Conservation (phyloP, 1,140 invertebrate genomes). For the Paraescarpia echinospica region DNA sequence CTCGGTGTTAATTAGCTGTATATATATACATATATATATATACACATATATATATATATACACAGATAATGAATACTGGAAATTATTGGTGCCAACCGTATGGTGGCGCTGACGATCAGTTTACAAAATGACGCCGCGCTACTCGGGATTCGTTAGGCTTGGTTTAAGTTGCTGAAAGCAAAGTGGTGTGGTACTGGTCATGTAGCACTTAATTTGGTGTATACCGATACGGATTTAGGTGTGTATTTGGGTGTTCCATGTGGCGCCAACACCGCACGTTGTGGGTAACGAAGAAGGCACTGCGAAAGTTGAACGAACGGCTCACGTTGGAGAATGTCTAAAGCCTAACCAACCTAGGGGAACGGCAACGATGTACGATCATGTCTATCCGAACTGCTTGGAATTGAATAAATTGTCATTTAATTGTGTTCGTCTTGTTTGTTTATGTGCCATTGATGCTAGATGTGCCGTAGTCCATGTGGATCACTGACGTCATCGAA, state of each 20-base stretch:
- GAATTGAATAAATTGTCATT: conserved; percentile 6
- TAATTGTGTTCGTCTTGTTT: neutral
- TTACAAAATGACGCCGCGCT: too few species aligned
- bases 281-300: neutral
- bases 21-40: too few species aligned
- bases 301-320: neutral
- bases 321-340: neutral
- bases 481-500: too few species aligned
- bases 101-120: too few species aligned
- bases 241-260: neutral
- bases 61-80: too few species aligned
- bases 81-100: too few species aligned
- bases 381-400: neutral
- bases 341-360: neutral
- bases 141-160: too few species aligned
- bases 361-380: neutral
- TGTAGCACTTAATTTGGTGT: neutral
- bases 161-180: neutral
- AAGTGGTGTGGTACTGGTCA: neutral
- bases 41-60: too few species aligned
- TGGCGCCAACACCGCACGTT: neutral
- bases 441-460: too few species aligned
- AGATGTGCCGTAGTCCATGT: too few species aligned
- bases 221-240: neutral
- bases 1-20: too few species aligned